A percentile compares a stretch with the other conserved stretches of the same genome.
Evolutionary conservation across 2,888 invertebrate species (phyloP).

Genomic region (Melieria omissa): DNA sequence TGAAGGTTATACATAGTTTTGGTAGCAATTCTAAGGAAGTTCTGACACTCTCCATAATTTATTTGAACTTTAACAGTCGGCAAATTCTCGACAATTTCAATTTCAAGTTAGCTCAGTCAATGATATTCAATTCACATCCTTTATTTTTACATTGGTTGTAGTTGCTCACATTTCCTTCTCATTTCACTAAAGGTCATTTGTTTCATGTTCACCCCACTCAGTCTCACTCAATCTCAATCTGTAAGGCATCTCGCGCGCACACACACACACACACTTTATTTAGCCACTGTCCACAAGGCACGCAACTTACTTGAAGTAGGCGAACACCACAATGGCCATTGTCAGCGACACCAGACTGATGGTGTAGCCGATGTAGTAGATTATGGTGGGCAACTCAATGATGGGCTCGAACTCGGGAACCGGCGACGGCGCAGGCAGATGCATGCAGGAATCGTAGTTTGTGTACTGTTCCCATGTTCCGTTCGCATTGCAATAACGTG

Average conservation of each 20-base stretch:
- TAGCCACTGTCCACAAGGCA: background rate
- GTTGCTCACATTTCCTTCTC: too few species aligned
- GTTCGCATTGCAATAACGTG: conserved; percentile 78
- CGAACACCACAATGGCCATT: conserved; percentile 86
- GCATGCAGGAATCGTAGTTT: conserved; percentile 77
- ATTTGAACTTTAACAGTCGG: too few species aligned
- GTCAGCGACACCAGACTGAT: conserved; percentile 84
- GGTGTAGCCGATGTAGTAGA: conserved; percentile 87
- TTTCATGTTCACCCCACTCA: too few species aligned
- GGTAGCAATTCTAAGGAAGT: too few species aligned
- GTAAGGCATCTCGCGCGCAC: background rate
- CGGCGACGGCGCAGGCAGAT: conserved; percentile 70
- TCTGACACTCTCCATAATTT: too few species aligned
- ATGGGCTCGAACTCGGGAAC: conserved; percentile 69
- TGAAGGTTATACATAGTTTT: too few species aligned
- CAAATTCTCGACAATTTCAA: too few species aligned
- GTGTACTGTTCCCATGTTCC: conserved; percentile 88
- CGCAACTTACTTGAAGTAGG: conserved; percentile 73
- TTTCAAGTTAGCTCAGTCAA: too few species aligned
- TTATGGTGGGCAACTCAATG: conserved; percentile 77
- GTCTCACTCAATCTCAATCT: too few species aligned
- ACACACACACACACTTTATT: background rate
- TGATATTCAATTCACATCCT: too few species aligned
- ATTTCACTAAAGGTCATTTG: too few species aligned
- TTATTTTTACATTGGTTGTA: too few species aligned